Percentiles rank a stretch among this genome's conserved stretches.
phyloP scores from a whole-genome alignment of 2,113 vertebrate genomes.

The Petromus typicus region DNA sequence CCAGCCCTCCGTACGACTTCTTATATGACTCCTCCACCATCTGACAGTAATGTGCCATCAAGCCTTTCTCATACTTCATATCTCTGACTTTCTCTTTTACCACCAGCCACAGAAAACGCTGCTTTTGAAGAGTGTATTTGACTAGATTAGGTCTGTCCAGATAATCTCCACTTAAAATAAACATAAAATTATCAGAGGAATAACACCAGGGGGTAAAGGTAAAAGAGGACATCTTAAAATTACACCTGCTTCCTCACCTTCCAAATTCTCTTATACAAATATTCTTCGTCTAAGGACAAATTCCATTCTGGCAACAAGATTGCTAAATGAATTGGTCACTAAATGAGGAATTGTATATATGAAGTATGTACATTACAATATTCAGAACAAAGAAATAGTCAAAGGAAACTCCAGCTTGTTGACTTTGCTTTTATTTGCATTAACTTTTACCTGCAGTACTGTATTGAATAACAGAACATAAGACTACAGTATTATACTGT shows the following conservation, averaged over 20 bases:
- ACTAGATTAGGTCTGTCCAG: background rate
- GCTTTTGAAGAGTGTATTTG: conserved; percentile 23
- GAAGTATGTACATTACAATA: background rate
- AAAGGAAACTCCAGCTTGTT: background rate
- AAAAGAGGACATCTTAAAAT: background rate
- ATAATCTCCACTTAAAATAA: background rate
- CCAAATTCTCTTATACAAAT: background rate
- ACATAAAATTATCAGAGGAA: background rate
- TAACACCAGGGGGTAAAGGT: background rate
- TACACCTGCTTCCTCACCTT: background rate
- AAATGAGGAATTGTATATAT: background rate
- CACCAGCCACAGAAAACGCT: background rate
- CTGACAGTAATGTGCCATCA: background rate
- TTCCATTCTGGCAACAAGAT: background rate
- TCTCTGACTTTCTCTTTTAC: conserved; percentile 20
- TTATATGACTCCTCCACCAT: background rate
- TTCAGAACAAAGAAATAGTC: background rate
- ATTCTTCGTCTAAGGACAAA: background rate
- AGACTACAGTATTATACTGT: background rate
- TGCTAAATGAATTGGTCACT: background rate
- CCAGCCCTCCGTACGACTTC: background rate
- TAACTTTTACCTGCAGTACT: background rate
- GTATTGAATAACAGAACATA: background rate
- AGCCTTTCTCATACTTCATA: background rate
- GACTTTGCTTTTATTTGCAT: background rate